These are phyloP conservation scores for Chrysopilus asiliformis DNA, from an alignment of 2,888 invertebrate genomes.

Conservation along the genomic window DNA sequence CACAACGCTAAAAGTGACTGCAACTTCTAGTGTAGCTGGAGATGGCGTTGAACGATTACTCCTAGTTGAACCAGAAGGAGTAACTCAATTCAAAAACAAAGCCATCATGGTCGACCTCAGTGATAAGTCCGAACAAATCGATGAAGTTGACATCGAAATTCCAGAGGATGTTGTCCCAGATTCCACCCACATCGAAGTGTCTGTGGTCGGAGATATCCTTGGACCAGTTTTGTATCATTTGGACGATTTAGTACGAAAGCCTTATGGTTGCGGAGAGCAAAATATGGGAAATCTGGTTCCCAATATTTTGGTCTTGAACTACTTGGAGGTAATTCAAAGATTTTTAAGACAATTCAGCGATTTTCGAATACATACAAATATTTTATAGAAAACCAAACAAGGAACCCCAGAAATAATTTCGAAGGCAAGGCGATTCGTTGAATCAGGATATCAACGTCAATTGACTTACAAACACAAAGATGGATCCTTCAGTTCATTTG, in stretches of 20 bases:
- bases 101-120: constrained; percentile 59
- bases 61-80: constrained; percentile 69
- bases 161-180: constrained; percentile 59
- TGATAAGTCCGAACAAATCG: constrained; percentile 37
- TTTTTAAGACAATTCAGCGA: not conserved
- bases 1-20: constrained; percentile 59
- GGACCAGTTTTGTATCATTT: constrained; percentile 67
- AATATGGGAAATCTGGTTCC: constrained; percentile 49
- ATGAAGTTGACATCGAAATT: constrained; percentile 56
- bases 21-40: constrained; percentile 60
- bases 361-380: not conserved
- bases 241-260: constrained; percentile 59
- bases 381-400: constrained; percentile 46
- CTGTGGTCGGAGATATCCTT: constrained; percentile 58
- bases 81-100: constrained; percentile 57
- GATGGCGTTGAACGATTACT: constrained; percentile 64
- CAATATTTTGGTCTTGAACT: constrained; percentile 52
- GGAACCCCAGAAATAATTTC: constrained; percentile 49
- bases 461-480: too few relatives aligned
- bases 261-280: constrained; percentile 68
- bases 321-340: constrained; percentile 40
- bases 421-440: constrained; percentile 38
- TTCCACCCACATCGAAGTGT: constrained; percentile 57
- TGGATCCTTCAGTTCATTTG: too few relatives aligned
- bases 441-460: constrained; percentile 62